Evolutionary conservation across 2,888 invertebrate species (phyloP).

Genomic region (Cephus spinipes): DNA sequence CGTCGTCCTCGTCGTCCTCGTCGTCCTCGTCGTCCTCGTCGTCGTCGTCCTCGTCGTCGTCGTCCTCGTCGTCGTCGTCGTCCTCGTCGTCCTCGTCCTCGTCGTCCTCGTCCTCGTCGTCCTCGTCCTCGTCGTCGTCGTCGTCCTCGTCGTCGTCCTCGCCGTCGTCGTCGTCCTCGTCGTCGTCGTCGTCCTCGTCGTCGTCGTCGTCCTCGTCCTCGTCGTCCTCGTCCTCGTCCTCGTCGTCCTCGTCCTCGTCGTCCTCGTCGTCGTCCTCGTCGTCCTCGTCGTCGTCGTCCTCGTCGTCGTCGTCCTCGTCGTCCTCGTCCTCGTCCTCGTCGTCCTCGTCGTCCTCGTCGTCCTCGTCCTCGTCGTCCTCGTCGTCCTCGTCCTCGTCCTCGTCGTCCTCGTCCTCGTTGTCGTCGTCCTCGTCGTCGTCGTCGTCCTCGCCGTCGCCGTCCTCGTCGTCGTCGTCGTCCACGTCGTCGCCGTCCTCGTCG

Average conservation of each 20-base stretch:
- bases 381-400: slow-evolving; percentile 3
- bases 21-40: neutral
- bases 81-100: neutral
- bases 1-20: neutral
- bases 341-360: slow-evolving; percentile 4
- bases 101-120: neutral
- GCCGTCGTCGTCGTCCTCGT: neutral
- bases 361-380: slow-evolving; percentile 11
- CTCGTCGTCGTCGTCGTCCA: no score
- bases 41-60: neutral
- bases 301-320: slow-evolving; percentile 11
- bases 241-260: slow-evolving; percentile 3
- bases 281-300: neutral
- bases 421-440: slow-evolving; percentile 6
- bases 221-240: slow-evolving; percentile 1
- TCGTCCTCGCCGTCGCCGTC: no score
- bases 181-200: slow-evolving; percentile 9
- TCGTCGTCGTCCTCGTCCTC: slow-evolving; percentile 1
- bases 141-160: slow-evolving; percentile 1
- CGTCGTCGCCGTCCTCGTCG: no score
- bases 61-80: neutral
- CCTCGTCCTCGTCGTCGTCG: neutral
- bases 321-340: slow-evolving; percentile 11
- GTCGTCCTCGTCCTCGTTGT: no score
- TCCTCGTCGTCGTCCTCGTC: neutral